Evolutionary conservation across 2,888 invertebrate genomes (phyloP), one percentile per base, ranked within the genome.

Genomic region (Phania funesta): DNA sequence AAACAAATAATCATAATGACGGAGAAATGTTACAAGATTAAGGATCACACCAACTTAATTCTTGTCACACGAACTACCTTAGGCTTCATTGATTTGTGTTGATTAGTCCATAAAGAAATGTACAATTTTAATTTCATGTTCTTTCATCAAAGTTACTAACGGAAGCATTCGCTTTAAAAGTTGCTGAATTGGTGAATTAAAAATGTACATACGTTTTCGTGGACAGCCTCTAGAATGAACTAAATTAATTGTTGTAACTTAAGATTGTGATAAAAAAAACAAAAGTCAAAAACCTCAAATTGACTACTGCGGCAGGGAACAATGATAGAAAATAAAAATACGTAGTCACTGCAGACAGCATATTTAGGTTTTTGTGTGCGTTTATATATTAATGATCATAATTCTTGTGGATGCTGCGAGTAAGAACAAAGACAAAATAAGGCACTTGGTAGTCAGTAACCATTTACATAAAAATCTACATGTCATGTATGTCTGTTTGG

Each of bases 271-370:
- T 38, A 3, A 38, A 2, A n/a, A 38, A 38, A 38, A 13, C 11
- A n/a, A 38, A 38, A 38, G 35, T 35, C 9, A 38, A 38, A 38
- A 2, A 11, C 11, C 9, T 38, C n/a, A 1, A 38, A n/a, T 4
- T 38, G 35, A n/a, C 35, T 38, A n/a, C 35, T 38, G 35, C 35
- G 4, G n/a, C n/a, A 38, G n/a, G n/a, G 26, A 38, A 38, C n/a
- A 13, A 13, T 5, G 1, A 38, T 5, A 38, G 3, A 38, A n/a
- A 32, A 3, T 11, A 32, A 32, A 9, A 32, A 13, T 38, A 13
- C 4, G 35, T 38, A 38, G 35, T 58, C 65, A 65, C 71, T 71
- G 71, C 71, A 71, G 60, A 50, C 16, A 16, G 46, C 32, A 62
- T 13, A 11, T 62, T 62, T 60, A 13, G 22, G 20, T 54, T 20